A percentile compares a stretch with the other conserved stretches of the same genome.
Evolutionary conservation across 2,888 invertebrate genomes (phyloP).

Genomic region (Caenorhabditis panamensis): DNA sequence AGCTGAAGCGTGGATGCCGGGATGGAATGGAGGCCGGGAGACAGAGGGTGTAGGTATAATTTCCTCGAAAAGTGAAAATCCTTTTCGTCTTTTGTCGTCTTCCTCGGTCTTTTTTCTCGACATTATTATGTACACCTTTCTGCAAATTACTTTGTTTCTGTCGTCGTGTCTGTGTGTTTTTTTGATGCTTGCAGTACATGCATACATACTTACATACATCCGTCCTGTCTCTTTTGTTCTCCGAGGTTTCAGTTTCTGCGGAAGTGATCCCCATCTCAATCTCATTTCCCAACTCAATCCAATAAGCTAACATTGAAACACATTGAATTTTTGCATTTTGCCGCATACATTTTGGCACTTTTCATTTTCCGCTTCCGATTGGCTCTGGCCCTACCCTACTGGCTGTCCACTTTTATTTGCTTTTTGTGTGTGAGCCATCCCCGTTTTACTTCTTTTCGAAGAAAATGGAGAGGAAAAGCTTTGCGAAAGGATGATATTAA

Average conservation of each 20-base stretch:
- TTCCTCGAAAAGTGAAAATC: slow-evolving; percentile 51
- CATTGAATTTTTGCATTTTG: neutral
- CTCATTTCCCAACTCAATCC: neutral
- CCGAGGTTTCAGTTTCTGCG: slow-evolving; percentile 17
- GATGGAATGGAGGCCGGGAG: neutral
- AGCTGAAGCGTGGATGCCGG: slow-evolving; percentile 17
- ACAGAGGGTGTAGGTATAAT: slow-evolving; percentile 32
- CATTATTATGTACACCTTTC: slow-evolving; percentile 54
- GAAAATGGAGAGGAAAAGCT: slow-evolving; percentile 11
- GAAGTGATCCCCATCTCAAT: neutral
- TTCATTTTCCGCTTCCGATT: slow-evolving; percentile 25
- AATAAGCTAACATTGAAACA: neutral
- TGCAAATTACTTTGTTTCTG: slow-evolving; percentile 60
- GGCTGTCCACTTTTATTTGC: slow-evolving; percentile 55
- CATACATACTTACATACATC: neutral
- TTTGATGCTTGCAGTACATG: neutral
- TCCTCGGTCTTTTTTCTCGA: slow-evolving; percentile 36
- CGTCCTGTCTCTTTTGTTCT: slow-evolving; percentile 4
- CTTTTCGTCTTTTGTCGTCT: slow-evolving; percentile 43
- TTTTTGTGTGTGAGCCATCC: slow-evolving; percentile 41
- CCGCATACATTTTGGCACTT: slow-evolving; percentile 6
- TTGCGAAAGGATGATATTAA: slow-evolving; percentile 49
- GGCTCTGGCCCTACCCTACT: neutral
- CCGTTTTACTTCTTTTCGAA: slow-evolving; percentile 46
- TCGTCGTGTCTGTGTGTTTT: slow-evolving; percentile 5